phyloP scores from a whole-genome alignment of 2,888 invertebrate species.

The Deroplatys truncata region DNA sequence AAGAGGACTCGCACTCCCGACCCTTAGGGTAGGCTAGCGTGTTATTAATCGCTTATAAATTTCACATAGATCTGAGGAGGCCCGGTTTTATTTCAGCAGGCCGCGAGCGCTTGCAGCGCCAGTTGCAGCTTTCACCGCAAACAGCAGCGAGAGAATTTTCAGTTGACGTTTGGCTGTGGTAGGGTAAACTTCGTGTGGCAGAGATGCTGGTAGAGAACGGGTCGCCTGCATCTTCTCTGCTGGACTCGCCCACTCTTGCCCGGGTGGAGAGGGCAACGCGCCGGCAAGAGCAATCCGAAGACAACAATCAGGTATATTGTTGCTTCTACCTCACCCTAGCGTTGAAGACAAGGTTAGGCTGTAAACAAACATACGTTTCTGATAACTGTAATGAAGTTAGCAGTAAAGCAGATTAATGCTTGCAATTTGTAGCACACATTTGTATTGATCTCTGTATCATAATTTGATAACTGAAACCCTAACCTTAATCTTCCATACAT shows the following conservation, averaged over 20 bases:
- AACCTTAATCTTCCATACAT: too few species aligned
- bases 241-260: conserved; percentile 58
- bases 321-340: too few species aligned
- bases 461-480: too few species aligned
- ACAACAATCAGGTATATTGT: neutral
- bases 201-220: conserved; percentile 26
- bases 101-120: neutral
- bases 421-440: too few species aligned
- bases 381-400: too few species aligned
- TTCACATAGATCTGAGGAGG: neutral
- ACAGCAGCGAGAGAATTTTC: neutral
- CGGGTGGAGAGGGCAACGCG: conserved; percentile 55
- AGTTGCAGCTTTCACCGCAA: neutral
- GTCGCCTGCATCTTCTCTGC: conserved; percentile 46
- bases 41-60: neutral
- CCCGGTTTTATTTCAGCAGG: neutral
- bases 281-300: conserved; percentile 10
- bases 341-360: too few species aligned
- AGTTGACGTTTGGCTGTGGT: neutral
- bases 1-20: neutral
- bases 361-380: too few species aligned
- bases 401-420: too few species aligned
- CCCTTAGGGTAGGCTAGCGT: neutral
- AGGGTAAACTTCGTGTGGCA: neutral
- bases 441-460: too few species aligned